Percentiles rank a stretch among this genome's conserved stretches.
phyloP scores from a whole-genome alignment of 2,888 invertebrate species.

The Chrysolina americana region DNA sequence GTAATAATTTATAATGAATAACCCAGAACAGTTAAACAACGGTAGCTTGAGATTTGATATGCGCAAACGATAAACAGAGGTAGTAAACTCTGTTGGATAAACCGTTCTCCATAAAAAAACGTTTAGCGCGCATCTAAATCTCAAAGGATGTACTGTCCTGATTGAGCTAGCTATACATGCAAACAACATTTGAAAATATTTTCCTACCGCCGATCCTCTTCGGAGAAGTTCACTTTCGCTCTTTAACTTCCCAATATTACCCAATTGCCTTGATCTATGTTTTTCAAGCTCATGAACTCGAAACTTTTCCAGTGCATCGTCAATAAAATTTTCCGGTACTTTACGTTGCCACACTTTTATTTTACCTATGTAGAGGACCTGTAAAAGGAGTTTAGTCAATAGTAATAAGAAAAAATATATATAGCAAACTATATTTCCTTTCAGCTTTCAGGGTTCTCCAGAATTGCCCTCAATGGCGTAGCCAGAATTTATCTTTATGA shows the following conservation, averaged over 20 bases:
- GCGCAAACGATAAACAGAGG: too few species aligned
- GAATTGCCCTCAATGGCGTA: too few species aligned
- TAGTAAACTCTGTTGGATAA: too few species aligned
- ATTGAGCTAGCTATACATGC: neutral
- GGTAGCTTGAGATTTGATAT: too few species aligned
- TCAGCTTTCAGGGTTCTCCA: too few species aligned
- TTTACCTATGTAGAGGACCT: constrained; percentile 93
- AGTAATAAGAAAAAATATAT: neutral
- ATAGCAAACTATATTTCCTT: too few species aligned
- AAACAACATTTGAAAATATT: neutral
- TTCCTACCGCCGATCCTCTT: constrained; percentile 37
- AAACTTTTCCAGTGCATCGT: constrained; percentile 90
- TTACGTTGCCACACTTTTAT: constrained; percentile 90
- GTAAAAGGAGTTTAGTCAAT: constrained; percentile 34
- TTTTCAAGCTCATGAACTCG: constrained; percentile 85
- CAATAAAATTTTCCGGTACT: constrained; percentile 90
- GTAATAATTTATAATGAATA: too few species aligned
- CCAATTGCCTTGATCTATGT: constrained; percentile 60
- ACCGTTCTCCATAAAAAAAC: too few species aligned
- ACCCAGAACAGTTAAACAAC: too few species aligned
- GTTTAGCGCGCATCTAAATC: too few species aligned
- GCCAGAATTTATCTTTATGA: too few species aligned
- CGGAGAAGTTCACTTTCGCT: constrained; percentile 60
- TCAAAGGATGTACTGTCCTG: too few species aligned
- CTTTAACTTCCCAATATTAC: constrained; percentile 60